Evolutionary conservation across 2,888 invertebrate genomes (phyloP), one percentile per base, ranked within the genome.

Genomic region (Microplitis manilae): DNA sequence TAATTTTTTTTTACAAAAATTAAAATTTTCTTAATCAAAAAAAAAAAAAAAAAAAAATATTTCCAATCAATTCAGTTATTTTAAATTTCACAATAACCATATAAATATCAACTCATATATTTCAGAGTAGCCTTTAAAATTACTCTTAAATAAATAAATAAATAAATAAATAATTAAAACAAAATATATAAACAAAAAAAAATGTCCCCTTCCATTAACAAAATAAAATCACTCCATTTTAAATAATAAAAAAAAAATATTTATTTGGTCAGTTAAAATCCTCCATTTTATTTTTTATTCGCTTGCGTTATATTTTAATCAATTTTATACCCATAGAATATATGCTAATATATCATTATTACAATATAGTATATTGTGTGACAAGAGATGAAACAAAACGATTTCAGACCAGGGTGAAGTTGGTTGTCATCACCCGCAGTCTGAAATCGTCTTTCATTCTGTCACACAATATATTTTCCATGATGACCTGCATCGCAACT

Each of bases 311-410:
- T 70, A 62, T 76, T 40, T 73, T 68, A 20, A 40, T 50, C 41
- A 60, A 40, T 65, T 71, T 59, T 70, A 30, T 68, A 73, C 69
- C 64, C 73, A 68, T 68, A 77, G 77, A 78, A 77, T 78, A 78
- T 81, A 81, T 80, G 77, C 76, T 79, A 76, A 79, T 81, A 80
- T 78, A 78, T 77, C 77, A 80, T 78, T 78, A 30, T 30, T 30
- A 30, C 30, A 30, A 30, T 30, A 30, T 30, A 30, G 30, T 30
- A 30, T 30, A 30, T 30, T 30, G 30, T 30, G 30, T 30, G 30
- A 30, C 30, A 30, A 30, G 30, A 30, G 30, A 30, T 30, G 30
- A 30, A 30, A 30, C 30, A 30, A 30, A 30, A 30, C 30, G 2
- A 30, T 30, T 30, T 30, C 4, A 30, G 30, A 30, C 20, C 20